Percentiles rank a stretch among this genome's conserved stretches.
phyloP scores from a whole-genome alignment of 2,797 vertebrate genomes.

The Coregonus suidteri region DNA sequence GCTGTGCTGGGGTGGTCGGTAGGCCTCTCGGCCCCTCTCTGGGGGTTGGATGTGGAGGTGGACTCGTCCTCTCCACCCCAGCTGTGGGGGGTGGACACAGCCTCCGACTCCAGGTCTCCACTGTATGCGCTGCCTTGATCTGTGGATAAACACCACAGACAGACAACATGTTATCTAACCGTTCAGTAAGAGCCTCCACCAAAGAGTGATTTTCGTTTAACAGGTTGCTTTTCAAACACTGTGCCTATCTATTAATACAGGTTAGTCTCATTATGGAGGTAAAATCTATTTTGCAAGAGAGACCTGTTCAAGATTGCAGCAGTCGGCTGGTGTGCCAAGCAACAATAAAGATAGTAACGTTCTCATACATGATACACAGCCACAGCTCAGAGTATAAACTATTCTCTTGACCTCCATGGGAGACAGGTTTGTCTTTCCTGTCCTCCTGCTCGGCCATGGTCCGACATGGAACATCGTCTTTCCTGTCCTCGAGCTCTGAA shows the following conservation, averaged over 20 bases:
- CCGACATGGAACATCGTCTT: slow-evolving; percentile 80
- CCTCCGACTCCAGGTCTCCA: slow-evolving; percentile 81
- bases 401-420: slow-evolving; percentile 76
- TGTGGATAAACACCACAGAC: slow-evolving; percentile 46
- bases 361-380: background rate
- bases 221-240: background rate
- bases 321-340: background rate
- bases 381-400: background rate
- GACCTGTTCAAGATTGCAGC: background rate
- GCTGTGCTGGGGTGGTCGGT: slow-evolving; percentile 56
- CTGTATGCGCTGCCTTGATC: slow-evolving; percentile 83
- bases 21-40: slow-evolving; percentile 26
- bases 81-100: slow-evolving; percentile 77
- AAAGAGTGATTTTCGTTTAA: background rate
- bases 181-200: background rate
- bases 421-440: slow-evolving; percentile 78
- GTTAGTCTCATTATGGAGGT: too few relatives aligned
- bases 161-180: background rate
- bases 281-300: background rate
- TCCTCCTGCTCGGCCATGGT: slow-evolving; percentile 73
- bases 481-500: slow-evolving; percentile 77
- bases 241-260: too few relatives aligned
- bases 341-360: too few relatives aligned
- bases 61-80: slow-evolving; percentile 76
- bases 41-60: slow-evolving; percentile 66